Conservation (phyloP, 2,888 invertebrate species). For the Homarus gammarus region DNA sequence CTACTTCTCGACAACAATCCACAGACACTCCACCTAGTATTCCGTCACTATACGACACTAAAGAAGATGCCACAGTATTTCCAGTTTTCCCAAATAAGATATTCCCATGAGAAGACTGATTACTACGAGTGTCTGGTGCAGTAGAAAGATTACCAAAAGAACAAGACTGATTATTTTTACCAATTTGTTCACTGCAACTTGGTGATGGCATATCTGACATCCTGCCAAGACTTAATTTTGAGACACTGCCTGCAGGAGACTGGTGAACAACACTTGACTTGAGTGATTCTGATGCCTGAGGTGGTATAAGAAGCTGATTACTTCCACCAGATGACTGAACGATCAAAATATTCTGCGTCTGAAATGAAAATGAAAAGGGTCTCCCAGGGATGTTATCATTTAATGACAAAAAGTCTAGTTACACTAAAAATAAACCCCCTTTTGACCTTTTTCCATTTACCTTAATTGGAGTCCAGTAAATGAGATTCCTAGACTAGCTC, state of each 20-base stretch:
- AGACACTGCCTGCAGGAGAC: not conserved
- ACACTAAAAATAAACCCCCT: no score
- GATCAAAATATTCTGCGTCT: slow-evolving; percentile 39
- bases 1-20: not conserved
- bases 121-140: not conserved
- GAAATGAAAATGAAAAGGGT: slow-evolving; percentile 3
- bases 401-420: no score
- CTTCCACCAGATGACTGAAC: slow-evolving; percentile 8
- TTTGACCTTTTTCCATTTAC: no score
- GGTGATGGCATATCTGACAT: not conserved
- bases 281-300: not conserved
- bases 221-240: not conserved
- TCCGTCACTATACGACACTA: not conserved
- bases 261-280: not conserved
- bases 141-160: not conserved
- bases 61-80: not conserved
- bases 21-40: not conserved
- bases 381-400: no score
- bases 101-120: not conserved
- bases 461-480: no score
- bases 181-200: not conserved
- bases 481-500: no score
- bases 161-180: not conserved
- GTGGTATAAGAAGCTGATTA: not conserved
- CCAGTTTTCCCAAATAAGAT: not conserved